Base-by-base conservation (phyloP, 2,888 invertebrate species). In the Campoplex capitator region DNA sequence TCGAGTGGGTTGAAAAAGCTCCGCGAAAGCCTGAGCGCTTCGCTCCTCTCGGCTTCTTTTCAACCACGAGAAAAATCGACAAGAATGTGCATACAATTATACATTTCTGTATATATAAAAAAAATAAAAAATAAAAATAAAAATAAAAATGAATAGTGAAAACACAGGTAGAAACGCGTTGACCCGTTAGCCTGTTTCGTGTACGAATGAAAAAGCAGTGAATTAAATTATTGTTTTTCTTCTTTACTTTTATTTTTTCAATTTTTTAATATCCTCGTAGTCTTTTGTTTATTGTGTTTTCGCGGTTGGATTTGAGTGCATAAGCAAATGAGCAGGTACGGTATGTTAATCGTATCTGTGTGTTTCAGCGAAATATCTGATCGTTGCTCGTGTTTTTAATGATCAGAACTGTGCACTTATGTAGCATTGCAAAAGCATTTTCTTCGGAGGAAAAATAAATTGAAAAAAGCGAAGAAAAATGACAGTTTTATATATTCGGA, bases 51-150 rank as follows among this genome's bases (percentile, higher is more conserved):
- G 82, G 81, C 84, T 77, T 86, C 77, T 85, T 87, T 86, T 79
- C 76, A 83, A 84, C 77, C 23, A 56, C 9, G 70, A 84, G 67
- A 70, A 85, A 85, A 84, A 87, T 86, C 88, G 82, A 87, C 88
- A 75, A 62, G 32, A 18, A 58, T 68, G 42, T 62, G 35, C 62
- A 76, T 70, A 76, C 45, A 68, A 65, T 45, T 78, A 68, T 42
- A 54, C 51, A 51, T 48, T 28, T 75, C 28, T 11, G n/a, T 70
- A 0, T 6, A 38, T 38, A 23, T 38, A 38, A 38, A 38, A 38
- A 23, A 23, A 23, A 23, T 0, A 0, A 23, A 23, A 23, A 23
- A 23, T 23, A 23, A 23, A 42, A 67, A 35, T 73, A 16, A 13
- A n/a, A 67, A 35, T 73, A 16, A 13, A n/a, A 32, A 48, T 48